Base-by-base conservation (phyloP, 1,140 invertebrate species). In the Pseudomyrmex cubaensis region DNA sequence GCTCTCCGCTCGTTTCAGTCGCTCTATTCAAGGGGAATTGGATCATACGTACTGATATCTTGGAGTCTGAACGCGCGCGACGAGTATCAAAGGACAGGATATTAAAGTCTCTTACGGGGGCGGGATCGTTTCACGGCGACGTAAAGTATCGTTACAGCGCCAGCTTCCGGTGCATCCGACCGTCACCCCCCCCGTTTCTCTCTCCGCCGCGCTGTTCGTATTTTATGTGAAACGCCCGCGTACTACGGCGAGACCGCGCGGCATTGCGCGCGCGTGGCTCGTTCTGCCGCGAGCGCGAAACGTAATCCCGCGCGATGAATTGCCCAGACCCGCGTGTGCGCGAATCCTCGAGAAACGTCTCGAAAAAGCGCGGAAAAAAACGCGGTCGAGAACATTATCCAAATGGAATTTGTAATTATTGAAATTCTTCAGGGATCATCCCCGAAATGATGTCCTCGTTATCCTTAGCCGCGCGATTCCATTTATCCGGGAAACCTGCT, bases 71-170 rank as follows among this genome's bases (percentile, higher is more conserved):
- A 76, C 74, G 69, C 74, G 64, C 74, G 69, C 74, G 64, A 61
- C 69, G 87, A 90, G 87, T 86, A 89, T 89, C 86, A 89, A 89
- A 87, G 89, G 82, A 84, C 87, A 89, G 88, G 88, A 89, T 89
- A 90, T 90, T 90, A 89, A 90, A 90, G 85, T 90, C 88, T 85
- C 84, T 80, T 57, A 73, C 66, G 62, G 62, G 61, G 59, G n/a
- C 57, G 72, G 13, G 25, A 17, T 15, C 56, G 57, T 67, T 67
- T 64, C 83, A 61, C 66, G 70, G 57, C 35, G 20, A 70, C 57
- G 83, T 63, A 78, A 85, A 88, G 83, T 74, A 88, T 85, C 83
- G 72, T 87, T 87, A 87, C 70, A 69, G 54, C 46, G 13, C 64
- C 35, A 50, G 25, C 52, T 46, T 48, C 54, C 46, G 50, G n/a